Evolutionary conservation across 1,140 invertebrate species (phyloP).

Genomic region (Drosophila lacertosa): DNA sequence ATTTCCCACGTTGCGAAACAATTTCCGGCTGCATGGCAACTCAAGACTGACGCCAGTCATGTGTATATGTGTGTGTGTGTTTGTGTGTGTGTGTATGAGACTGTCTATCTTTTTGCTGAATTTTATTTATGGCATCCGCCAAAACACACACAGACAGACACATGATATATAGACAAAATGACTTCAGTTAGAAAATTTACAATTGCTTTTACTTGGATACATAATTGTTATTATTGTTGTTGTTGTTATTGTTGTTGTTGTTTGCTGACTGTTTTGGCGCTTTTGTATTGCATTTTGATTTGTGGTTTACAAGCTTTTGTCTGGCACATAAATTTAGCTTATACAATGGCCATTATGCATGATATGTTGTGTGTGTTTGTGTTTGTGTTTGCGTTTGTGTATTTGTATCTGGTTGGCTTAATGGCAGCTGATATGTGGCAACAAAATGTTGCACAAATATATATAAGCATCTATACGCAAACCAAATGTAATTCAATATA

Average conservation of each 20-base stretch:
- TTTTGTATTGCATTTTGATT: conserved; percentile 79
- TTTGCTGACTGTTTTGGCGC: conserved; percentile 45
- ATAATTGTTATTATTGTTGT: conserved; percentile 62
- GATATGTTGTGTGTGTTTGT: conserved; percentile 10
- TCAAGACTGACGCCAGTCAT: conserved; percentile 51
- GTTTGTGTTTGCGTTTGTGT: conserved; percentile 2
- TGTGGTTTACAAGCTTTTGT: conserved; percentile 76
- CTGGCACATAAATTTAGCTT: conserved; percentile 75
- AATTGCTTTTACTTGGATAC: conserved; percentile 80
- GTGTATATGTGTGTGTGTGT: conserved; percentile 4
- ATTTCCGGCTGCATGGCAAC: conserved; percentile 69
- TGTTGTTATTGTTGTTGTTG: conserved; percentile 23
- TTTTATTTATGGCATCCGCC: conserved; percentile 82
- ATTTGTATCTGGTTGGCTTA: conserved; percentile 22
- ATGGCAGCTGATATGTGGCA: conserved; percentile 36
- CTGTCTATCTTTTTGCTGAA: conserved; percentile 74
- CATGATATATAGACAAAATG: conserved; percentile 80
- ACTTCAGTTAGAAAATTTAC: conserved; percentile 79
- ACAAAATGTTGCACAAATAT: conserved; percentile 28
- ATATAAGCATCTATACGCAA: too few species aligned
- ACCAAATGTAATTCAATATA: not conserved
- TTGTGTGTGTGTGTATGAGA: conserved; percentile 20
- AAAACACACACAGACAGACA: conserved; percentile 58
- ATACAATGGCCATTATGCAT: conserved; percentile 49
- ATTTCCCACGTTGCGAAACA: conserved; percentile 81